phyloP scores from a whole-genome alignment of 2,888 invertebrate species.

The Drosophila antonietae region DNA sequence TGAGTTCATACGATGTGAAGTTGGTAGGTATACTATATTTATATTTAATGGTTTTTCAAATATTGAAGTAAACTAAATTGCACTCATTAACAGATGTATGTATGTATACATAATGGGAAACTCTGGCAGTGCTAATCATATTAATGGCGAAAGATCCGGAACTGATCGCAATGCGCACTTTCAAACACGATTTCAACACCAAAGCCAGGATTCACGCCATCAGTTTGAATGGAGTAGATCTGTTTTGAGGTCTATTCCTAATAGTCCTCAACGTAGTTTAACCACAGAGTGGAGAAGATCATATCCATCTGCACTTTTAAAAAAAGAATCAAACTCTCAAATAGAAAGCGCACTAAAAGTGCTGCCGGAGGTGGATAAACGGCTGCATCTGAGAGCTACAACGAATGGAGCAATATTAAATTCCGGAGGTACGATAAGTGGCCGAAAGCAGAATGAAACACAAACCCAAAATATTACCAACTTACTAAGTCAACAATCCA shows the following conservation, averaged over 20 bases:
- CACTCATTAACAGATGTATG: not conserved
- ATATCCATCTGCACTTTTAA: constrained; percentile 30
- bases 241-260: constrained; percentile 30
- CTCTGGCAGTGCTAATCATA: constrained; percentile 77
- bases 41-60: not conserved
- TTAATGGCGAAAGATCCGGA: constrained; percentile 56
- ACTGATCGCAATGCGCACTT: constrained; percentile 63
- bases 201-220: constrained; percentile 26
- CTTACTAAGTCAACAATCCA: constrained; percentile 57
- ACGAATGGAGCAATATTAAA: constrained; percentile 93
- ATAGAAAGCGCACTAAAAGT: constrained; percentile 86
- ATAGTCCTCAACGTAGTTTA: constrained; percentile 19
- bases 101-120: constrained; percentile 73
- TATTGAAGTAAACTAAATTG: not conserved
- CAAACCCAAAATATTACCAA: constrained; percentile 14
- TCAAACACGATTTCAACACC: constrained; percentile 49
- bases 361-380: constrained; percentile 88
- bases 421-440: constrained; percentile 93
- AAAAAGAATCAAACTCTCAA: constrained; percentile 30
- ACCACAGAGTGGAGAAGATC: constrained; percentile 54
- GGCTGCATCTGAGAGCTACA: constrained; percentile 88
- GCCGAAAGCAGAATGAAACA: constrained; percentile 85
- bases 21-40: not conserved
- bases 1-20: not conserved
- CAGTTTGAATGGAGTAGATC: constrained; percentile 39